A percentile compares a stretch with the other conserved stretches of the same genome.
phyloP scores from a whole-genome alignment of 2,797 vertebrate species.

The Sternotherus odoratus region DNA sequence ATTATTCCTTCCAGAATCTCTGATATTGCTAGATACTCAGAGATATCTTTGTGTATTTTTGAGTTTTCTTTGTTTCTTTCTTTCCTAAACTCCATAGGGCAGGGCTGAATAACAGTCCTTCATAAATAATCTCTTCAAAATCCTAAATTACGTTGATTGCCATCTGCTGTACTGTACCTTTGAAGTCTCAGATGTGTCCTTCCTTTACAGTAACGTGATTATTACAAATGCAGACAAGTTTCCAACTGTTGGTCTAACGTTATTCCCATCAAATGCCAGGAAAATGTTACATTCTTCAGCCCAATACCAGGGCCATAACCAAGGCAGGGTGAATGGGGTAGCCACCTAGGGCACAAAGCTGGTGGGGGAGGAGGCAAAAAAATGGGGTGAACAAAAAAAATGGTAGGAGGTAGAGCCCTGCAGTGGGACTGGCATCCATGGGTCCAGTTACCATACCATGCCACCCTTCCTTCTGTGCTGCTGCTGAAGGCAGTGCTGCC shows the following conservation, averaged over 20 bases:
- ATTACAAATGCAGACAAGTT: constrained; percentile 62
- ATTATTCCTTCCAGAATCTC: constrained; percentile 62
- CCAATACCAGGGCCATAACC: background rate
- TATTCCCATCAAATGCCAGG: constrained; percentile 54
- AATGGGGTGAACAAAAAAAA: background rate
- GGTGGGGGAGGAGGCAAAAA: background rate
- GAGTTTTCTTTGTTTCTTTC: constrained; percentile 64
- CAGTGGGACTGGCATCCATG: background rate
- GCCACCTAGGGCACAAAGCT: background rate
- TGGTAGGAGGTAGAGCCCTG: background rate
- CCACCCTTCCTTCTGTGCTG: background rate
- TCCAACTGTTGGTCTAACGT: constrained; percentile 64
- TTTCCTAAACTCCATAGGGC: constrained; percentile 46
- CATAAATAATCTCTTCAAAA: constrained; percentile 75
- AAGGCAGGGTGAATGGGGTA: background rate
- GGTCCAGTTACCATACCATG: background rate
- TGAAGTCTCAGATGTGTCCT: constrained; percentile 72
- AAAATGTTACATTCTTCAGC: background rate
- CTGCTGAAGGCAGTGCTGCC: background rate
- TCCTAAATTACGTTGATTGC: constrained; percentile 69
- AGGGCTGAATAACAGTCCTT: constrained; percentile 70
- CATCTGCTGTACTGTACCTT: constrained; percentile 71
- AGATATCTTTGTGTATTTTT: constrained; percentile 64
- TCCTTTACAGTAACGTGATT: constrained; percentile 70
- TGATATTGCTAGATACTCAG: constrained; percentile 56